A percentile compares a stretch with the other conserved stretches of the same genome.
Conservation (phyloP, 2,797 vertebrate genomes). For the Acridotheres tristis region DNA sequence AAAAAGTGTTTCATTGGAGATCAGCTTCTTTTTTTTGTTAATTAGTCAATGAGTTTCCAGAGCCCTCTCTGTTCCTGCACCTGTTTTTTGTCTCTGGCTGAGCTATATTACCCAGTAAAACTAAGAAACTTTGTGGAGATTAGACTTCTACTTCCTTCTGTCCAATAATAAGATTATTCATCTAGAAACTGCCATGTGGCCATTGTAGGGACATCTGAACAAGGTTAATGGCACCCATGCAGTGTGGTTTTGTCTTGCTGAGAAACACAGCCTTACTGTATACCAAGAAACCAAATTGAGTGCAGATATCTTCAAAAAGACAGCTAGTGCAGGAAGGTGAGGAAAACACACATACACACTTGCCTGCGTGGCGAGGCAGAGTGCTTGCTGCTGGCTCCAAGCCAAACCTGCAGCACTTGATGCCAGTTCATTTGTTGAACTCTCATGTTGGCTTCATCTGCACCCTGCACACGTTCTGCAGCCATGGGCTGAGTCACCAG, state of each 20-base stretch:
- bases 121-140: neutral
- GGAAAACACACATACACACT: neutral
- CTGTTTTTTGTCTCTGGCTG: neutral
- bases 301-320: neutral
- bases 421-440: neutral
- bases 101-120: neutral
- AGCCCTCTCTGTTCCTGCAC: neutral
- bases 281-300: neutral
- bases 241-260: neutral
- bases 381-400: neutral
- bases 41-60: neutral
- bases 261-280: neutral
- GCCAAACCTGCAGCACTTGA: neutral
- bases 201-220: neutral
- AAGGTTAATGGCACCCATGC: neutral
- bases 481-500: neutral
- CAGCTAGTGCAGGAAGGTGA: neutral
- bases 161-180: neutral
- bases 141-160: neutral
- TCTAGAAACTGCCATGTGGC: neutral
- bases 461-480: neutral
- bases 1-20: neutral
- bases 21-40: neutral
- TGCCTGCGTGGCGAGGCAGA: neutral
- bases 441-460: neutral